These are phyloP conservation scores for Percopsis transmontana DNA, from an alignment of 2,113 vertebrate species.

Conservation along the genomic window DNA sequence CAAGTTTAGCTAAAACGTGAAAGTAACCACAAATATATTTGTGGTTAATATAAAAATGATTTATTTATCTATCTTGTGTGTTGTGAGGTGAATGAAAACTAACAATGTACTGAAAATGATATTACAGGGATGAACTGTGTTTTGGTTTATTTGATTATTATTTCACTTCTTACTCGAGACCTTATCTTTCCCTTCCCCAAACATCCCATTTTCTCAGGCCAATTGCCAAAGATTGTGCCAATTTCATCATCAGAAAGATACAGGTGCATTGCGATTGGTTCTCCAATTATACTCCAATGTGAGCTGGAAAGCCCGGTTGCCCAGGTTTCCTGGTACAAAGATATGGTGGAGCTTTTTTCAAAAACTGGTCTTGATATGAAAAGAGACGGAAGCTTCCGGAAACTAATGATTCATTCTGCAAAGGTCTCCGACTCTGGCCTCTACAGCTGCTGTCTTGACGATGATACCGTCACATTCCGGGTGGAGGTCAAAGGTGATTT, in stretches of 20 bases:
- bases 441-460: constrained; percentile 85
- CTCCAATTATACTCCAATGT: constrained; percentile 82
- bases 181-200: constrained; percentile 50
- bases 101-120: neutral
- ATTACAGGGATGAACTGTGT: no score
- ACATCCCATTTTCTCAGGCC: constrained; percentile 58
- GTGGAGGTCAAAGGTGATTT: constrained; percentile 85
- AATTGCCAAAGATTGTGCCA: constrained; percentile 66
- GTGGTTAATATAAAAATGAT: neutral
- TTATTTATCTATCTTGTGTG: constrained; percentile 14
- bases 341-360: constrained; percentile 83
- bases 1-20: neutral
- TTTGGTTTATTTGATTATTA: neutral
- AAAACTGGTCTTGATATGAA: constrained; percentile 81
- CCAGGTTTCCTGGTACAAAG: constrained; percentile 88
- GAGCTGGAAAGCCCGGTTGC: constrained; percentile 79
- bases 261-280: constrained; percentile 65
- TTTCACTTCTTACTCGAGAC: constrained; percentile 33
- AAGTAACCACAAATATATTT: neutral
- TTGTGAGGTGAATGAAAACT: constrained; percentile 18
- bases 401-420: constrained; percentile 80
- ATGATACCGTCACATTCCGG: constrained; percentile 84
- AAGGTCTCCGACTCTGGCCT: constrained; percentile 81
- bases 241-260: constrained; percentile 67
- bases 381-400: constrained; percentile 77